Base-by-base conservation (phyloP, 2,113 vertebrate genomes). In the Pseudonaja textilis region DNA sequence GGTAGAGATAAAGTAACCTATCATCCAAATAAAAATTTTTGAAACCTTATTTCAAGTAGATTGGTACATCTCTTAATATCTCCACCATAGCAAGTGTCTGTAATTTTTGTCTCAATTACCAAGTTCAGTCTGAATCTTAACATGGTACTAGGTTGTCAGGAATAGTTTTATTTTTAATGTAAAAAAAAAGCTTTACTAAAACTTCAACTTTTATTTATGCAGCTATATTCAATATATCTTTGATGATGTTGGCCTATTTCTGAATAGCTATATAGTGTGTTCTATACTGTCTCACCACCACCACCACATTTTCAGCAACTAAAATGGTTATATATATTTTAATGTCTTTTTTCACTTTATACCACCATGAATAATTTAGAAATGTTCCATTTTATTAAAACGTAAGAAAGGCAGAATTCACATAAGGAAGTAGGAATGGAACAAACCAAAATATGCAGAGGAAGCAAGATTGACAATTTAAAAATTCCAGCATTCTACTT, bases 361-460 rank as follows among this genome's bases (percentile, higher is more conserved):
- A 95, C 97, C 52, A 69, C 96, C 96, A 95, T 97, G 96, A 95
- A 97, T 94, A 95, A 96, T 97, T 97, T 98, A 97, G 96, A 97
- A 97, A 97, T 94, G 96, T 98, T 98, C 94, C 86, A 25, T 98
- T 98, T 98, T 98, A 98, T 98, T 98, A 98, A 97, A 98, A 98
- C 97, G 98, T 98, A 97, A 97, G 97, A 98, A 97, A 98, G 96
- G 97, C 97, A 98, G 97, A 98, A 97, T 98, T 98, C 97, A 98
- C 90, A 97, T 97, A 97, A 97, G 97, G 97, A 98, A 97, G 97
- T 96, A 97, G 96, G 97, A 97, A 96, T 96, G 96, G 86, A 93
- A 97, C 92, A 97, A 98, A 97, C 95, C 94, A 97, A 97, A 98
- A 97, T 96, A 94, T 96, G 97, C 94, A 96, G 74, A 96, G 96